Conservation (phyloP, 1,140 invertebrate species). For the Bombus ignitus region DNA sequence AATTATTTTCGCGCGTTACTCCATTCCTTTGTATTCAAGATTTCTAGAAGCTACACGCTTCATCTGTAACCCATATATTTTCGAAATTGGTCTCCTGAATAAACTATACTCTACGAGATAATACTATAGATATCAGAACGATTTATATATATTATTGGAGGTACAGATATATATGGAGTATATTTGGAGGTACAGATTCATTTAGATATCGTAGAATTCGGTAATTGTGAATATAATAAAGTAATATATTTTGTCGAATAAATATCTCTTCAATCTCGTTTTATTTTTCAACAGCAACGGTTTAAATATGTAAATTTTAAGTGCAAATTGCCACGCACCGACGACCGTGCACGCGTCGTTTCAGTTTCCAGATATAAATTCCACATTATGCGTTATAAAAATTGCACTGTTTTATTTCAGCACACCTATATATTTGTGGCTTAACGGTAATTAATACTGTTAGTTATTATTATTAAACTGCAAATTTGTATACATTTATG, state of each 20-base stretch:
- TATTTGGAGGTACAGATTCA: neutral
- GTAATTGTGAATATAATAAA: neutral
- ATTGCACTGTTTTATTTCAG: neutral
- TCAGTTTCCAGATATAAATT: neutral
- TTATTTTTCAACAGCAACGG: neutral
- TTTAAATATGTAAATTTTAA: neutral
- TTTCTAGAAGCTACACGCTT: too few relatives aligned
- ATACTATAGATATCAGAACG: too few relatives aligned
- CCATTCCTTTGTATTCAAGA: too few relatives aligned
- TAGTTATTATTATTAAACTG: neutral
- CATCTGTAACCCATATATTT: too few relatives aligned
- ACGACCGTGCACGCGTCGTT: neutral
- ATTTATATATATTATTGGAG: neutral
- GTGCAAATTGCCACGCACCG: neutral
- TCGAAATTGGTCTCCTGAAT: too few relatives aligned
- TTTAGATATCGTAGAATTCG: neutral
- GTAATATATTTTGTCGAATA: neutral
- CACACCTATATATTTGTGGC: neutral
- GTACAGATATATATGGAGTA: neutral
- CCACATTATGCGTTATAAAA: neutral
- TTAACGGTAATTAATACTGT: neutral
- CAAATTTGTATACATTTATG: neutral
- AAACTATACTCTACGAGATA: too few relatives aligned
- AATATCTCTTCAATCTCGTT: neutral
- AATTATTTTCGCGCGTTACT: too few relatives aligned